Evolutionary conservation across 2,797 vertebrate genomes (phyloP), one percentile per base, ranked within the genome.

Genomic region (Poeciliopsis presidionis): DNA sequence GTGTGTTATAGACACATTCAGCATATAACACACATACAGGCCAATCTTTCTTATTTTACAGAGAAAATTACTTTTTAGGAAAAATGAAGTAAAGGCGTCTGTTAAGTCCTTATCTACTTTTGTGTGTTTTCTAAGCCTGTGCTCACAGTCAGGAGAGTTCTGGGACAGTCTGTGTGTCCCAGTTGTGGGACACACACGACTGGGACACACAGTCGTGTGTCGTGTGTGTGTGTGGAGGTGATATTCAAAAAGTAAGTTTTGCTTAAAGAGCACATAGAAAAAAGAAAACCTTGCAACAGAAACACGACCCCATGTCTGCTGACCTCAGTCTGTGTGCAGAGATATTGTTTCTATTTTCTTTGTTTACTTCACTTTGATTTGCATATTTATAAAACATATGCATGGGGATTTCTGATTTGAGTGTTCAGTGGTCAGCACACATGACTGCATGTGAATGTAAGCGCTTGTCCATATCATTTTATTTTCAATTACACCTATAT

Each of bases 371-470:
- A 67, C 72, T 79, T 72, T 63, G 86, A 90, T 93, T 90, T 93
- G 90, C 86, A 91, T 91, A 92, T 89, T 92, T 91, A 92, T 91
- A 91, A 83, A 83, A 89, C 72, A 85, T 16, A 80, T 63, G 63
- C 28, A 77, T 76, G 36, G 75, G 53, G 45, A 47, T 74, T 78
- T 8, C 36, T 55, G 7, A 72, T 80, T 65, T 81, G 79, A 78
- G 45, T 67, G 73, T 74, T 65, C 57, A 59, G 70, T 74, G 51
- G 22, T 77, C 55, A 53, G 16, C 20, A 18, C 47, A 59, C 74
- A 59, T 59, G 25, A 30, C 65, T 43, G 22, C n/a, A 41, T 47
- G 67, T 55, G 39, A 76, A 57, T 57, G 46, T 69, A 45, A 70
- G 16, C 39, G 41, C 61, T 18, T 41, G 49, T 45, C 41, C 41